A percentile compares a stretch with the other conserved stretches of the same genome.
These are phyloP conservation scores for Vanessa tameamea DNA, from an alignment of 1,140 invertebrate genomes.

Conservation along the genomic window DNA sequence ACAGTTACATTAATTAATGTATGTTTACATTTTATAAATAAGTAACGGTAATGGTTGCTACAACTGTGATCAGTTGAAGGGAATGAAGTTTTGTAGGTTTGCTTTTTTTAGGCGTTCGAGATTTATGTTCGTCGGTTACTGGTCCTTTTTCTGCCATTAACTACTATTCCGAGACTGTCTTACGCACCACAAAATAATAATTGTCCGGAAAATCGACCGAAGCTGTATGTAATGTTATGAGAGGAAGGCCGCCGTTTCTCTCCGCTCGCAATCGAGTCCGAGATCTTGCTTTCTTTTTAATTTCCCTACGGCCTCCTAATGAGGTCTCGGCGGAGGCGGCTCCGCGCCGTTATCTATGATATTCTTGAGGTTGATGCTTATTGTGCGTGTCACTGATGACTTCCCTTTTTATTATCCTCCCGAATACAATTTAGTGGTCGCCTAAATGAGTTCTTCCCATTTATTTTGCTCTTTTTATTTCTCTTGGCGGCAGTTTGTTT, in stretches of 20 bases:
- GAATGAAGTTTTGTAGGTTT: background rate
- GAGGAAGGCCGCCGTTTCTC: conserved; percentile 74
- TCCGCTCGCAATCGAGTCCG: conserved; percentile 77
- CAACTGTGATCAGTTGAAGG: background rate
- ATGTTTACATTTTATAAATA: too few relatives aligned
- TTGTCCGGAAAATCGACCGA: conserved; percentile 79
- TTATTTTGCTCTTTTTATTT: conserved; percentile 79
- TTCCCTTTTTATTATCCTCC: conserved; percentile 80
- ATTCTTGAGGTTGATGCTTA: conserved; percentile 81
- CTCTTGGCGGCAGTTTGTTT: conserved; percentile 77
- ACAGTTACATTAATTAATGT: too few relatives aligned
- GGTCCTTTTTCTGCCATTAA: conserved; percentile 56
- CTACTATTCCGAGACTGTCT: conserved; percentile 69
- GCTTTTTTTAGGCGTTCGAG: conserved; percentile 12
- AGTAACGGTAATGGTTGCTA: too few relatives aligned
- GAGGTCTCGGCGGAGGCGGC: conserved; percentile 70
- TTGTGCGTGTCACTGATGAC: conserved; percentile 81
- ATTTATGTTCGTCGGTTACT: conserved; percentile 36
- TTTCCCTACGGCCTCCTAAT: conserved; percentile 81
- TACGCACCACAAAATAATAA: conserved; percentile 82
- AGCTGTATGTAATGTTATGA: conserved; percentile 80
- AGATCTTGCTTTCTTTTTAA: conserved; percentile 81
- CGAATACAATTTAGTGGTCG: conserved; percentile 78
- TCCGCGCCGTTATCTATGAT: conserved; percentile 78
- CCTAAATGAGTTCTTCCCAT: conserved; percentile 77